Base-by-base conservation (phyloP, 2,113 vertebrate genomes). In the Siphamia tubifer region DNA sequence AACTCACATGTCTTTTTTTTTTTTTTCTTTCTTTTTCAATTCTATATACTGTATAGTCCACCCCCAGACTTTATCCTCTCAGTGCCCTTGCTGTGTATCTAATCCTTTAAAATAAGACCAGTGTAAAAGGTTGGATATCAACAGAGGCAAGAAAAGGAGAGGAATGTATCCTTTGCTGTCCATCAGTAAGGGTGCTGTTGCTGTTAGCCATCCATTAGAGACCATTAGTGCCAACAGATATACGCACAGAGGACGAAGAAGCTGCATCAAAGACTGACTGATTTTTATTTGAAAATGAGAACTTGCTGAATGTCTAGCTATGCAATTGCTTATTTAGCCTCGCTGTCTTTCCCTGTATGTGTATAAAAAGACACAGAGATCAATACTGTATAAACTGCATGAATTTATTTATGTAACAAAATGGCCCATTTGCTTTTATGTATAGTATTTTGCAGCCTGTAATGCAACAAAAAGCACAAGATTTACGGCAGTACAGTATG, bases 201-300 rank as follows among this genome's bases (percentile, higher is more conserved):
- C 64, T 58, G 63, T 25, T 61, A 53, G 69, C 61, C 65, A 51
- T 74, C 60, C 72, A 71, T 85, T 82, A 82, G 47, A 64, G 48
- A 53, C 68, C 74, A 79, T 85, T 74, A 74, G 65, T 35, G 56
- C 64, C 11, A 21, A 68, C 64, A 55, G 60, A 55, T 61, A 38
- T 49, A 40, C 43, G 57, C 40, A 32, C 43, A 13, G 25, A 38
- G 36, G 56, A 52, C 7, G 15, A 15, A n/a, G 6, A 31, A 48
- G 58, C 43, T 44, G 42, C 69, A 77, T 74, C 76, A 74, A 77
- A 80, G 68, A 27, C n/a, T 23, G n/a, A 30, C 12, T 7, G 40
- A 65, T 57, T 77, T 62, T 21, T 49, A 44, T 71, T 57, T 20
- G 42, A 27, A 38, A 52, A 48, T 56, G 60, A 58, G 55, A 30